phyloP scores from a whole-genome alignment of 2,888 invertebrate genomes.

The Hanleya hanleyi region DNA sequence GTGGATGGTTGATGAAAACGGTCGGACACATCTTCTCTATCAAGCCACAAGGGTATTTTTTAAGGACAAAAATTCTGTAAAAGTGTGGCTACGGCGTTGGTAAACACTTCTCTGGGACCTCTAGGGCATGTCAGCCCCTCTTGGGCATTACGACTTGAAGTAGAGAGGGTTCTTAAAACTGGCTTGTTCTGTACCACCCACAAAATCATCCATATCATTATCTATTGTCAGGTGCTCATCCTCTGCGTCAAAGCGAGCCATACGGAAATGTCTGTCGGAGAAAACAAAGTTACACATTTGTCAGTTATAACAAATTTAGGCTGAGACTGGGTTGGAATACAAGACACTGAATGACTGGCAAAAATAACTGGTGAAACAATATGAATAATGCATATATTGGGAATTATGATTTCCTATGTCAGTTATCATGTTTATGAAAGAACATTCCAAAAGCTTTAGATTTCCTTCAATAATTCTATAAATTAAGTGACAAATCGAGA shows the following conservation, averaged over 20 bases:
- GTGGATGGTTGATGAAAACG: too few species aligned
- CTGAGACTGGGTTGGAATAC: not conserved
- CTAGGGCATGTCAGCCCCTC: too few species aligned
- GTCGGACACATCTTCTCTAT: too few species aligned
- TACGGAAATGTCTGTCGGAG: constrained; percentile 43
- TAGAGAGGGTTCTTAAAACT: not conserved
- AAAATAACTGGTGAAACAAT: too few species aligned
- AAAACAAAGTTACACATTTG: not conserved
- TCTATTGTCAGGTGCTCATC: constrained; percentile 41
- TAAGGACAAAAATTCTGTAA: too few species aligned
- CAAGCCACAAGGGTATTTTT: too few species aligned
- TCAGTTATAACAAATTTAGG: not conserved
- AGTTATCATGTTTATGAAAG: not conserved
- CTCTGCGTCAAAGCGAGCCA: constrained; percentile 43
- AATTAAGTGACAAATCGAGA: too few species aligned
- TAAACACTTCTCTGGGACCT: too few species aligned
- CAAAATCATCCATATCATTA: constrained; percentile 45
- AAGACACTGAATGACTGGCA: too few species aligned
- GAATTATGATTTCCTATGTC: not conserved
- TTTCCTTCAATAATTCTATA: not conserved
- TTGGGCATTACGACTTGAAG: not conserved
- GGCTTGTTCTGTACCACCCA: constrained; percentile 18
- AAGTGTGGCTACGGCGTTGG: too few species aligned
- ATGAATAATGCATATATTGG: too few species aligned
- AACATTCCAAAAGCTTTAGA: not conserved